phyloP scores from a whole-genome alignment of 2,113 vertebrate species.

The Rhinichthys klamathensis region DNA sequence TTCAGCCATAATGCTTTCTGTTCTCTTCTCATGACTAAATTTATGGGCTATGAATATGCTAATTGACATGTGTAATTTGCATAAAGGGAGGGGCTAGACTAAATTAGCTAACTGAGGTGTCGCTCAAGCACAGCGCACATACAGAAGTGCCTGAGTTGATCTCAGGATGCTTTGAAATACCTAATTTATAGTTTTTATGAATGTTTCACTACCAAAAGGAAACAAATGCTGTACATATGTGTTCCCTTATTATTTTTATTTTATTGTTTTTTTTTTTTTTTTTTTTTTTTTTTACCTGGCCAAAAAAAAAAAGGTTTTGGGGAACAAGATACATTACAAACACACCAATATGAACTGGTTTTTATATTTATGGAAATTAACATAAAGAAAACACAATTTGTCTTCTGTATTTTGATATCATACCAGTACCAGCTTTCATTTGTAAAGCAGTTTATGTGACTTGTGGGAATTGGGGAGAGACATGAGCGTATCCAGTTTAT shows the following conservation, averaged over 20 bases:
- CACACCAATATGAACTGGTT: slow-evolving; percentile 73
- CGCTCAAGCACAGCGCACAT: slow-evolving; percentile 50
- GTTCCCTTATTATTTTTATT: slow-evolving; percentile 70
- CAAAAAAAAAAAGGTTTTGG: slow-evolving; percentile 72
- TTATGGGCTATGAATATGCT: slow-evolving; percentile 38
- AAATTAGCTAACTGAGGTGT: slow-evolving; percentile 2
- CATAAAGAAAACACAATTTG: slow-evolving; percentile 67
- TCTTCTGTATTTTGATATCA: slow-evolving; percentile 86
- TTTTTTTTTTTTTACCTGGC: slow-evolving; percentile 70
- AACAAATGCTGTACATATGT: slow-evolving; percentile 82
- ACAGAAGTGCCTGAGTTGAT: slow-evolving; percentile 51
- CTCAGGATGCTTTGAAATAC: slow-evolving; percentile 56
- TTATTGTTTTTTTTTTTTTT: slow-evolving; percentile 30
- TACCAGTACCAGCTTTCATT: slow-evolving; percentile 83
- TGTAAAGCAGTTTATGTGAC: slow-evolving; percentile 79
- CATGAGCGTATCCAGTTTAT: slow-evolving; percentile 75
- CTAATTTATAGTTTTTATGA: slow-evolving; percentile 73
- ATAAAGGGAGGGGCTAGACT: slow-evolving; percentile 39
- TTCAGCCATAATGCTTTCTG: slow-evolving; percentile 46
- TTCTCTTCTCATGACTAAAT: slow-evolving; percentile 38
- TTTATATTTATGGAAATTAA: slow-evolving; percentile 73
- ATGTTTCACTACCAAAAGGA: slow-evolving; percentile 75
- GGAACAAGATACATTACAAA: slow-evolving; percentile 74
- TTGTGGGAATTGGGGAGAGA: slow-evolving; percentile 66
- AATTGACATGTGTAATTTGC: slow-evolving; percentile 25